Conservation (phyloP, 1,140 invertebrate genomes). For the Drosophila ananassae region DNA sequence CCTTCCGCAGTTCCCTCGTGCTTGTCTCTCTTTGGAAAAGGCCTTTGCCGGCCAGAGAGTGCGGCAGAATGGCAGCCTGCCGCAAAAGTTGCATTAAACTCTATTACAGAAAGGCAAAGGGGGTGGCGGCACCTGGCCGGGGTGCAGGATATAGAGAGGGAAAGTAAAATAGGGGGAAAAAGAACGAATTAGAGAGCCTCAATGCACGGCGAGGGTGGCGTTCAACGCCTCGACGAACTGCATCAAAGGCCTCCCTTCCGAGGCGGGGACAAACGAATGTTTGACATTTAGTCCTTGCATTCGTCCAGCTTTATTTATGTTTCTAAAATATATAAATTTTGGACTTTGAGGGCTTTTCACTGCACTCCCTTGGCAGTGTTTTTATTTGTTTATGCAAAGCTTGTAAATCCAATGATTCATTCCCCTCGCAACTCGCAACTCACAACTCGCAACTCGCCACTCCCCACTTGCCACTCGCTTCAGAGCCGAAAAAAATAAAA, state of each 20-base stretch:
- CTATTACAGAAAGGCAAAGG: slow-evolving; percentile 59
- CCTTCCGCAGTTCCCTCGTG: neutral
- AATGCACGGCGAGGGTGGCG: slow-evolving; percentile 45
- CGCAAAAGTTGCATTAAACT: slow-evolving; percentile 75
- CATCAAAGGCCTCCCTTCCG: slow-evolving; percentile 49
- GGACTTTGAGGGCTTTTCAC: slow-evolving; percentile 15
- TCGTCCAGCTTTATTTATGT: slow-evolving; percentile 44
- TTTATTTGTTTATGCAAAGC: slow-evolving; percentile 52
- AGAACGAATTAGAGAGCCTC: slow-evolving; percentile 15
- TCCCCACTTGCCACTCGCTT: too few species aligned
- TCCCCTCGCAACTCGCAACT: neutral
- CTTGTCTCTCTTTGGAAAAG: slow-evolving; percentile 41
- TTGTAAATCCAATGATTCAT: slow-evolving; percentile 63
- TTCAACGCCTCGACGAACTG: slow-evolving; percentile 52
- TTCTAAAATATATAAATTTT: slow-evolving; percentile 50
- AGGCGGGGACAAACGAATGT: slow-evolving; percentile 59
- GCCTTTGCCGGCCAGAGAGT: slow-evolving; percentile 41
- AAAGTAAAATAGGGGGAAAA: slow-evolving; percentile 13
- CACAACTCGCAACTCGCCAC: too few species aligned
- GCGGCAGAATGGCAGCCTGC: slow-evolving; percentile 27
- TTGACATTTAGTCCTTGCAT: slow-evolving; percentile 52
- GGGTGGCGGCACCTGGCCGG: slow-evolving; percentile 5
- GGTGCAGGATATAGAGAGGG: slow-evolving; percentile 18
- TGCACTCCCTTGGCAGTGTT: slow-evolving; percentile 4
- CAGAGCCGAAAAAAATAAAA: neutral